phyloP scores from a whole-genome alignment of 2,888 invertebrate species.

The Heteromurus nitidus region DNA sequence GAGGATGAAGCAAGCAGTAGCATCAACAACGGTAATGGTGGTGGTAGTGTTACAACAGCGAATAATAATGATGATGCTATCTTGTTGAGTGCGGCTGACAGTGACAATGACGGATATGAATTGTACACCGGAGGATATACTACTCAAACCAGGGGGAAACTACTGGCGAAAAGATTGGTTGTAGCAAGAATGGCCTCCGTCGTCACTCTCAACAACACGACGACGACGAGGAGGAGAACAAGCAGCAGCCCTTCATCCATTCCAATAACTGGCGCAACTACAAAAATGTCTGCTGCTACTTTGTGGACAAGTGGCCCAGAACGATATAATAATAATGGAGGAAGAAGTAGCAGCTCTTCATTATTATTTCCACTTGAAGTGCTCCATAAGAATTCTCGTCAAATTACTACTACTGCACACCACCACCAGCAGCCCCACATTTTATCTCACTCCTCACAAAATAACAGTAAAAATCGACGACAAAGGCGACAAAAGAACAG shows the following conservation, averaged over 20 bases:
- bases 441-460: background rate
- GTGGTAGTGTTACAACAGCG: slow-evolving; percentile 3
- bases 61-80: slow-evolving; percentile 40
- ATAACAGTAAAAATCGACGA: slow-evolving; percentile 54
- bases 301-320: slow-evolving; percentile 17
- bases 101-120: slow-evolving; percentile 69
- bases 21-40: slow-evolving; percentile 21
- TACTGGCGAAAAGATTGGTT: background rate
- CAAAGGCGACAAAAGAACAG: slow-evolving; percentile 8
- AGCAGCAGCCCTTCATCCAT: background rate
- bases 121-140: slow-evolving; percentile 55
- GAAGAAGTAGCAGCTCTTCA: slow-evolving; percentile 38
- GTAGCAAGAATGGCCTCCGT: background rate
- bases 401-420: slow-evolving; percentile 14
- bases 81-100: slow-evolving; percentile 60
- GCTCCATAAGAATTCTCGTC: background rate
- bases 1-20: slow-evolving; percentile 17
- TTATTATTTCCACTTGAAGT: slow-evolving; percentile 48
- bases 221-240: background rate
- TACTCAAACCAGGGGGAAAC: slow-evolving; percentile 8
- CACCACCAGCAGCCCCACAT: slow-evolving; percentile 1
- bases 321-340: slow-evolving; percentile 33
- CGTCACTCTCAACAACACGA: background rate
- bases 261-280: background rate
- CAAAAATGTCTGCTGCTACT: background rate